Evolutionary conservation across 2,888 invertebrate genomes (phyloP).

Genomic region (Aphidoletes aphidimyza): DNA sequence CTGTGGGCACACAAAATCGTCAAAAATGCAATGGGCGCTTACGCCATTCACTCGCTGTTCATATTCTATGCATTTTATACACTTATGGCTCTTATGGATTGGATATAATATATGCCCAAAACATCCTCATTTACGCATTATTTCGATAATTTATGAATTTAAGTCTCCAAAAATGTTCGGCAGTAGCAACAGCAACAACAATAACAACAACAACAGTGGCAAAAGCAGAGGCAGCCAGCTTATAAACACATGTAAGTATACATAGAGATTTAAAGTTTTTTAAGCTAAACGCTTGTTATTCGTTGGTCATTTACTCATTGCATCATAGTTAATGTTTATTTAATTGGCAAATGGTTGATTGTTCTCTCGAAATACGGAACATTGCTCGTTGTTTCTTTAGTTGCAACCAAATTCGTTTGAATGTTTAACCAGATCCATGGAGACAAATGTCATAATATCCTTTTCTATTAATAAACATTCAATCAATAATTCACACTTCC

Average conservation of each 20-base stretch:
- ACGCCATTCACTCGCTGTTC: background rate
- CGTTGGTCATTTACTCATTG: background rate
- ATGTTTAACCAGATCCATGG: background rate
- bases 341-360: constrained; percentile 3
- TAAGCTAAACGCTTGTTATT: no score
- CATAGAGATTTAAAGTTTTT: no score
- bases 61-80: background rate
- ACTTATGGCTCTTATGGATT: background rate
- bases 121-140: no score
- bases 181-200: no score
- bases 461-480: constrained; percentile 23
- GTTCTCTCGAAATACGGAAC: background rate
- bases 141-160: constrained; percentile 10
- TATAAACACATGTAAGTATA: no score
- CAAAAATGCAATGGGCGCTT: constrained; percentile 42
- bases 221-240: no score
- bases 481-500: constrained; percentile 47
- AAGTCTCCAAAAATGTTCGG: background rate
- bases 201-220: no score
- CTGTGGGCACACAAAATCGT: constrained; percentile 40
- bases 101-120: no score
- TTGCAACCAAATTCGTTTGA: background rate
- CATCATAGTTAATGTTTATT: constrained; percentile 22
- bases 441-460: background rate
- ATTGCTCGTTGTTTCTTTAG: background rate